phyloP scores from a whole-genome alignment of 2,888 invertebrate genomes.

The Formica aserva region DNA sequence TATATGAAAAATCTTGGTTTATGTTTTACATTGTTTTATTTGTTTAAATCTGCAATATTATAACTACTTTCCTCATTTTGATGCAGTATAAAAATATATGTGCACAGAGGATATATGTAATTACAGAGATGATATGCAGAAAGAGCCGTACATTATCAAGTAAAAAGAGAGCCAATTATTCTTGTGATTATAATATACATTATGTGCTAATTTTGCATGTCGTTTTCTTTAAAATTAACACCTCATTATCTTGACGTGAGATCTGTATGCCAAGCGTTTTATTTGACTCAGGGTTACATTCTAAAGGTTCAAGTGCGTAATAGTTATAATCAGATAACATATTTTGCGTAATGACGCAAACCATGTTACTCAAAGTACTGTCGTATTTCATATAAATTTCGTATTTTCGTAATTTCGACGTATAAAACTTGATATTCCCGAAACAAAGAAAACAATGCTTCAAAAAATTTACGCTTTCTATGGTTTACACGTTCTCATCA shows the following conservation, averaged over 20 bases:
- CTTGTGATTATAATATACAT: neutral
- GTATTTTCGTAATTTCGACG: too few relatives aligned
- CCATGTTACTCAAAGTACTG: neutral
- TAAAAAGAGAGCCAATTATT: neutral
- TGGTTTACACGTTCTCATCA: neutral
- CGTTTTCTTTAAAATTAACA: neutral
- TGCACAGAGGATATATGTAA: neutral
- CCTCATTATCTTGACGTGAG: neutral
- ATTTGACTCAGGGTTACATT: neutral
- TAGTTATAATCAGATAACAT: constrained; percentile 23
- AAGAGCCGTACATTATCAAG: neutral
- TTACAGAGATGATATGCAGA: neutral
- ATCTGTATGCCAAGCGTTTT: neutral
- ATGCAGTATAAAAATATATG: neutral
- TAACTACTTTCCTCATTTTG: neutral
- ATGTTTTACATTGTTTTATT: neutral
- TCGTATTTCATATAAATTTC: neutral
- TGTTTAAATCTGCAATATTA: neutral
- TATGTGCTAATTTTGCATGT: neutral
- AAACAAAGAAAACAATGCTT: neutral
- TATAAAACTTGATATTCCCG: neutral
- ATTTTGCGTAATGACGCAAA: neutral
- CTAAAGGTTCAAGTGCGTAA: neutral
- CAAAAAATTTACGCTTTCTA: neutral
- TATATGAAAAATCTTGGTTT: neutral